Conservation (phyloP, 1,140 invertebrate species). For the Megalopta genalis region DNA sequence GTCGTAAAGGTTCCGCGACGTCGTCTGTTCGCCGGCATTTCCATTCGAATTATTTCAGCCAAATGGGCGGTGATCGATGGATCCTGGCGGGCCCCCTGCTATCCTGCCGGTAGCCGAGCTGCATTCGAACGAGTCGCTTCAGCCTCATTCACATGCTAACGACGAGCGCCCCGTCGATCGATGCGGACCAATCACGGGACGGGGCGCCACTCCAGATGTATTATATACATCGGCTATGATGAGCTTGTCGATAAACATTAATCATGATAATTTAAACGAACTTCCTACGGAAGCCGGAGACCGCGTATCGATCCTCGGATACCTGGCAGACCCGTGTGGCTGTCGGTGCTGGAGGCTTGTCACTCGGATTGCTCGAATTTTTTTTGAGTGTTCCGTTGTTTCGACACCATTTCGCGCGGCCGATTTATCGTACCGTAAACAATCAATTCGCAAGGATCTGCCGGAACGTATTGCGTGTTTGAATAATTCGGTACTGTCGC, state of each 20-base stretch:
- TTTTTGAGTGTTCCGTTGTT: not conserved
- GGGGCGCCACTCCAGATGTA: slow-evolving; percentile 42
- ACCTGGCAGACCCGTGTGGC: not conserved
- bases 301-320: slow-evolving; percentile 25
- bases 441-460: too few relatives aligned
- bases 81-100: slow-evolving; percentile 21
- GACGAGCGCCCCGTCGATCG: slow-evolving; percentile 47
- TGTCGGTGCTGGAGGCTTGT: not conserved
- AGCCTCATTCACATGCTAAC: slow-evolving; percentile 61
- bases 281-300: slow-evolving; percentile 25
- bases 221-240: slow-evolving; percentile 49
- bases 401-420: too few relatives aligned
- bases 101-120: slow-evolving; percentile 36
- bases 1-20: slow-evolving; percentile 46
- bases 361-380: slow-evolving; percentile 32
- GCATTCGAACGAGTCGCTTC: slow-evolving; percentile 55
- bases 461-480: too few relatives aligned
- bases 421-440: not conserved
- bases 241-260: slow-evolving; percentile 58
- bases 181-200: slow-evolving; percentile 51
- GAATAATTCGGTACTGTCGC: too few relatives aligned
- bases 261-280: slow-evolving; percentile 59
- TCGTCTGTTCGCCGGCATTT: slow-evolving; percentile 52
- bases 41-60: slow-evolving; percentile 61
- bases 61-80: slow-evolving; percentile 59